phyloP scores from a whole-genome alignment of 2,888 invertebrate genomes.

The Vandiemenella viatica region DNA sequence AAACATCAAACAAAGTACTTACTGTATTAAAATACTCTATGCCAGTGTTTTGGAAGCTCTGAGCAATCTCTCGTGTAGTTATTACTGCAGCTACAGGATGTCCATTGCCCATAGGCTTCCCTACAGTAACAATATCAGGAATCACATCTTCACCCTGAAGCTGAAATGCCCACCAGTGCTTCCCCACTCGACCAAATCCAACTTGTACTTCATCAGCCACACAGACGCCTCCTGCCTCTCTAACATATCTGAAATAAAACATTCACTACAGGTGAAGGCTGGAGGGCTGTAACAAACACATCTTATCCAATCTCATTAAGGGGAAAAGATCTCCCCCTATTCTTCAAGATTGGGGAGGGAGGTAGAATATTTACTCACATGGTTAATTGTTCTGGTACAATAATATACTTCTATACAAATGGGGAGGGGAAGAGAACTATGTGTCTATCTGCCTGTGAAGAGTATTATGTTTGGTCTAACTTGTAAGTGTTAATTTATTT shows the following conservation, averaged over 20 bases:
- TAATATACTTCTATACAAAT: too few relatives aligned
- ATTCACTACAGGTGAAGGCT: too few relatives aligned
- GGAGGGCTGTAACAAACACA: too few relatives aligned
- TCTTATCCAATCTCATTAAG: too few relatives aligned
- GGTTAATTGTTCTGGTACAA: too few relatives aligned
- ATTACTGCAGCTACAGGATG: conserved; percentile 94
- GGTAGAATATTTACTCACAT: too few relatives aligned
- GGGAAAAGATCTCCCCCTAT: too few relatives aligned
- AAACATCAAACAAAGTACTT: conserved; percentile 25
- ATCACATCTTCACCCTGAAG: conserved; percentile 64
- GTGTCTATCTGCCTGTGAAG: too few relatives aligned
- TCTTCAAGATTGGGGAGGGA: too few relatives aligned
- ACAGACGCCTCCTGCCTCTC: conserved; percentile 81
- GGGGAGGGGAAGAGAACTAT: too few relatives aligned
- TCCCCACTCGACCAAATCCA: conserved; percentile 91
- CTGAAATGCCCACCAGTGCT: conserved; percentile 95
- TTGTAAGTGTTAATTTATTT: too few relatives aligned
- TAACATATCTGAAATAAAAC: conserved; percentile 55
- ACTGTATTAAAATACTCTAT: conserved; percentile 97
- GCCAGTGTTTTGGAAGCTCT: conserved; percentile 75
- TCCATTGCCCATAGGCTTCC: conserved; percentile 98
- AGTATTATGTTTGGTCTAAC: too few relatives aligned
- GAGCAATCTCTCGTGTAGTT: conserved; percentile 81
- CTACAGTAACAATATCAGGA: conserved; percentile 96
- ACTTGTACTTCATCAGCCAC: conserved; percentile 98